Evolutionary conservation across 2,113 vertebrate species (phyloP).

Genomic region (Rhizomys pruinosus): DNA sequence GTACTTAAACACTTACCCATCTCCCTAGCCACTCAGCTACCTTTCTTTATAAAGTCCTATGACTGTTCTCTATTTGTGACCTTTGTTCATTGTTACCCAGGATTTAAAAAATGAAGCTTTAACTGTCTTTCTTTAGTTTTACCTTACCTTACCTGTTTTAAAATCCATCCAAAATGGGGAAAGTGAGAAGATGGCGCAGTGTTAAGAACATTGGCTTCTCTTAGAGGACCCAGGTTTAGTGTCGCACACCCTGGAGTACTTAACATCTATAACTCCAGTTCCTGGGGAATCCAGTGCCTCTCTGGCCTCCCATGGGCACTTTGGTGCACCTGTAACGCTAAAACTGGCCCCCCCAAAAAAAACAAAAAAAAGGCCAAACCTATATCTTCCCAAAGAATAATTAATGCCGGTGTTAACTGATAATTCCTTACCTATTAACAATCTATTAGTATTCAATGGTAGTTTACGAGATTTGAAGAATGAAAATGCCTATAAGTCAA

Average conservation of each 20-base stretch:
- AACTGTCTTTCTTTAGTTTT: constrained; percentile 26
- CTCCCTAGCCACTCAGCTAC: neutral
- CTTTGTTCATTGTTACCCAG: neutral
- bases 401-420: neutral
- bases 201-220: no score
- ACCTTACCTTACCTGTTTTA: neutral
- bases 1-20: neutral
- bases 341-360: no score
- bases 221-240: no score
- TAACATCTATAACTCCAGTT: no score
- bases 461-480: constrained; percentile 42
- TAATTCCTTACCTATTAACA: neutral
- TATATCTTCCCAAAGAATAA: neutral
- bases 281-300: no score
- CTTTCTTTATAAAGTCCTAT: neutral
- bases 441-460: constrained; percentile 23
- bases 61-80: constrained; percentile 36
- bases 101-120: neutral
- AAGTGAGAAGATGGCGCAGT: no score
- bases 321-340: no score
- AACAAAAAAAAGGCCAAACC: no score
- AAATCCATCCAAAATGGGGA: no score
- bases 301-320: no score
- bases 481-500: constrained; percentile 42
- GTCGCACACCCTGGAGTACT: no score